Percentiles rank a stretch among this genome's conserved stretches.
Evolutionary conservation across 1,140 invertebrate species (phyloP).

Genomic region (Ectropis grisescens): DNA sequence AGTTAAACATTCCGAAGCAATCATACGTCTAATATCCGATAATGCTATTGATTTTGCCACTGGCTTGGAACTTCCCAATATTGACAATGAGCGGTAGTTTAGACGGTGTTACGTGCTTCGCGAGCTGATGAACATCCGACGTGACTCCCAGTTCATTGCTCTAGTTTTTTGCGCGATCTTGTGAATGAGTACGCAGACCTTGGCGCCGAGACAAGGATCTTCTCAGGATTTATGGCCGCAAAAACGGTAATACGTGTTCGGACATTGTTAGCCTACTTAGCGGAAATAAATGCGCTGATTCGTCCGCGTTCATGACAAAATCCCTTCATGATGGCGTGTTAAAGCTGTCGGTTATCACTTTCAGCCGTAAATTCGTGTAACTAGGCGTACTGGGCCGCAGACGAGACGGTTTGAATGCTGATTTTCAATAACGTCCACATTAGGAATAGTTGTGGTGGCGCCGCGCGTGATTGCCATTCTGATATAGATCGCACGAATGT

Average conservation of each 20-base stretch:
- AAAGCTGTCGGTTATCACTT: slow-evolving; percentile 18
- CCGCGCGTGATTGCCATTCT: slow-evolving; percentile 50
- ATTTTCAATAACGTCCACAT: slow-evolving; percentile 48
- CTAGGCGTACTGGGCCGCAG: slow-evolving; percentile 20
- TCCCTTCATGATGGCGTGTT: slow-evolving; percentile 2
- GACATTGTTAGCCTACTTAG: slow-evolving; percentile 12
- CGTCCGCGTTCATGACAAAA: too few species aligned
- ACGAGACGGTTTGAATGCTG: slow-evolving; percentile 34
- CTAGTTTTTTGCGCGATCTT: slow-evolving; percentile 60
- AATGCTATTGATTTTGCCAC: slow-evolving; percentile 57
- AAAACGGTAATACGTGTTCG: slow-evolving; percentile 17
- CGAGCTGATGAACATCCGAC: slow-evolving; percentile 47
- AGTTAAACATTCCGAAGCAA: slow-evolving; percentile 34
- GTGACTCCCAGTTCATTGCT: slow-evolving; percentile 62
- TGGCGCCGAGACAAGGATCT: slow-evolving; percentile 28
- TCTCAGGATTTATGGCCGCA: slow-evolving; percentile 26
- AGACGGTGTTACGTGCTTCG: slow-evolving; percentile 55
- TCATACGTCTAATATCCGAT: slow-evolving; percentile 38
- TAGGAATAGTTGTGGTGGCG: slow-evolving; percentile 46
- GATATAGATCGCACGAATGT: slow-evolving; percentile 46
- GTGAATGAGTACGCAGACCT: slow-evolving; percentile 56
- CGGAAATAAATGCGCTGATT: slow-evolving; percentile 4
- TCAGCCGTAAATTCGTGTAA: slow-evolving; percentile 31
- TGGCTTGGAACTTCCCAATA: slow-evolving; percentile 51
- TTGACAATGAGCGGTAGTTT: slow-evolving; percentile 68